Conservation (phyloP, 2,797 vertebrate genomes). For the Staurois parvus region DNA sequence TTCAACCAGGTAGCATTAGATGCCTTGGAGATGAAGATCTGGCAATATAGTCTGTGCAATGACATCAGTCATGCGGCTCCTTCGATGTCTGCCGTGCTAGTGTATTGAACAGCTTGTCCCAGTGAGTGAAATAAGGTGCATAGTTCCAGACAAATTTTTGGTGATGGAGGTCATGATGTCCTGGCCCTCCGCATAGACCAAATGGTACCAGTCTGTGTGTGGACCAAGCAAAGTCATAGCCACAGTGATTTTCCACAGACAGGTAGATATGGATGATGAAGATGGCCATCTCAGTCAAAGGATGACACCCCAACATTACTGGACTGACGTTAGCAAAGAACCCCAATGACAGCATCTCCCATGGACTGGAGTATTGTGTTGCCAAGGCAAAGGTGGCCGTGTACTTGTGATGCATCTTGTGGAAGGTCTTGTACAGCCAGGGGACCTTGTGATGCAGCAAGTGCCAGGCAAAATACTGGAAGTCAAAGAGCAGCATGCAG, state of each 20-base stretch:
- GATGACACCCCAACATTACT: slow-evolving; percentile 82
- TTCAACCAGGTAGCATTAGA: not conserved
- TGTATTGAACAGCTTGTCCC: slow-evolving; percentile 87
- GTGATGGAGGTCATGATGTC: slow-evolving; percentile 90
- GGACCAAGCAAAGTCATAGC: slow-evolving; percentile 91
- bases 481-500: slow-evolving; percentile 90
- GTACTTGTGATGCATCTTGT: slow-evolving; percentile 89
- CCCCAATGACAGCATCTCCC: slow-evolving; percentile 87
- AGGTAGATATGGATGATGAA: slow-evolving; percentile 89
- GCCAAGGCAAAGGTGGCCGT: slow-evolving; percentile 84
- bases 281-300: slow-evolving; percentile 85
- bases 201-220: slow-evolving; percentile 87
- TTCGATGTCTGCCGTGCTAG: slow-evolving; percentile 50
- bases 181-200: slow-evolving; percentile 86
- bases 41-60: not conserved
- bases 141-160: slow-evolving; percentile 87
- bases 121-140: slow-evolving; percentile 94
- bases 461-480: slow-evolving; percentile 90
- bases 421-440: slow-evolving; percentile 91
- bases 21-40: not conserved
- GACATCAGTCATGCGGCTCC: not conserved
- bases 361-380: slow-evolving; percentile 83
- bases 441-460: slow-evolving; percentile 87
- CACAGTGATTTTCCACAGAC: slow-evolving; percentile 92
- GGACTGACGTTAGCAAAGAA: slow-evolving; percentile 82